These are phyloP conservation scores for Pseudoatta argentina DNA, from an alignment of 1,140 invertebrate genomes.

Conservation along the genomic window DNA sequence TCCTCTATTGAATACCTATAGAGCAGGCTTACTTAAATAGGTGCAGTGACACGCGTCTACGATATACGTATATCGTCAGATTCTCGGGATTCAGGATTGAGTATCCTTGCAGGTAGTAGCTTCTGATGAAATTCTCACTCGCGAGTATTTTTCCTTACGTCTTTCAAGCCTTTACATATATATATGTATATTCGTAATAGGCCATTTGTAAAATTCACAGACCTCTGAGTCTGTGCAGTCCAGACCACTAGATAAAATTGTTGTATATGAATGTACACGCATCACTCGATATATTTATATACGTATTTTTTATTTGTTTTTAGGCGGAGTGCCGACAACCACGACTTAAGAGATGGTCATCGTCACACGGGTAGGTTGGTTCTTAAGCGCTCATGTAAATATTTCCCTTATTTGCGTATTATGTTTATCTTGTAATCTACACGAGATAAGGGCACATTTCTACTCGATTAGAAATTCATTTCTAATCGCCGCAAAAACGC, in stretches of 20 bases:
- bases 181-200: not conserved
- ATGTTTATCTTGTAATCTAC: not conserved
- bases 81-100: constrained; percentile 3
- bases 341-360: constrained; percentile 89
- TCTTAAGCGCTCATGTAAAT: not conserved
- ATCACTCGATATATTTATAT: not conserved
- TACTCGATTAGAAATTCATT: not conserved
- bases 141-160: not conserved
- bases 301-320: constrained; percentile 36
- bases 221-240: not conserved
- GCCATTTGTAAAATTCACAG: not conserved
- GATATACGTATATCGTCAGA: constrained; percentile 19
- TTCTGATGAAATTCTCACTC: not conserved
- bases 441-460: not conserved
- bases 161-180: constrained; percentile 17
- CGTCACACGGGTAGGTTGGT: constrained; percentile 90
- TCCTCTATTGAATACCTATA: too few relatives aligned
- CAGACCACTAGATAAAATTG: not conserved
- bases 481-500: not conserved
- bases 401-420: not conserved
- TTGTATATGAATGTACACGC: not conserved
- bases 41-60: constrained; percentile 35
- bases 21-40: constrained; percentile 28
- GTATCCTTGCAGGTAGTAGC: not conserved
- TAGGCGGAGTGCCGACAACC: constrained; percentile 84